phyloP scores from a whole-genome alignment of 2,888 invertebrate genomes.

The Siphonodentalium dalli region DNA sequence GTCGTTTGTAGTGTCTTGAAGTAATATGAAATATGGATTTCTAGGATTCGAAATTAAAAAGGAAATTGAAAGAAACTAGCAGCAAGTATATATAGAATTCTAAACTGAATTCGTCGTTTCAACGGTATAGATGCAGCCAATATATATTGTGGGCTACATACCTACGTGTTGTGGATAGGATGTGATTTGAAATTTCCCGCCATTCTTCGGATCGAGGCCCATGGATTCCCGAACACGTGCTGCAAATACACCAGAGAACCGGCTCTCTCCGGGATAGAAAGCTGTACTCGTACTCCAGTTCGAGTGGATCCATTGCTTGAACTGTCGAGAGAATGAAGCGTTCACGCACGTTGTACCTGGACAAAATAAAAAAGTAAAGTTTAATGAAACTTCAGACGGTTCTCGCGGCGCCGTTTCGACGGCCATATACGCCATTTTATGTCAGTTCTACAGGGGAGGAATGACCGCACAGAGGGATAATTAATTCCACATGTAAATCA shows the following conservation, averaged over 20 bases:
- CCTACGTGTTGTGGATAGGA: conserved; percentile 57
- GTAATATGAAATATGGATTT: too few relatives aligned
- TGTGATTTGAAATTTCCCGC: conserved; percentile 61
- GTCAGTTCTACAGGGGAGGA: neutral
- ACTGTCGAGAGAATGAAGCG: conserved; percentile 48
- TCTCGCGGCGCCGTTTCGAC: neutral
- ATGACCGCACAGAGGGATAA: neutral
- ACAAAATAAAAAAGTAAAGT: conserved; percentile 1
- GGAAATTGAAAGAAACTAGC: too few relatives aligned
- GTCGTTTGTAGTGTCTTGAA: too few relatives aligned
- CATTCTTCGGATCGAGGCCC: conserved; percentile 47
- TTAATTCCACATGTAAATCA: neutral
- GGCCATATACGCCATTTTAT: neutral
- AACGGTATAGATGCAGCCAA: too few relatives aligned
- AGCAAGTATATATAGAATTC: too few relatives aligned
- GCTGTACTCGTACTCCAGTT: conserved; percentile 63
- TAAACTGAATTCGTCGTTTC: too few relatives aligned
- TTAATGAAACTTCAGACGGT: neutral
- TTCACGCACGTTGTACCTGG: conserved; percentile 58
- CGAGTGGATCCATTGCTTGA: conserved; percentile 44
- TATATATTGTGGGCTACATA: too few relatives aligned
- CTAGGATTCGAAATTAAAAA: too few relatives aligned
- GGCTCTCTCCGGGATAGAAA: conserved; percentile 60
- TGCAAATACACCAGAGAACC: conserved; percentile 45
- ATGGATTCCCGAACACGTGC: conserved; percentile 51